These are phyloP conservation scores for Latheticus oryzae DNA, from an alignment of 2,888 invertebrate species.

Conservation along the genomic window DNA sequence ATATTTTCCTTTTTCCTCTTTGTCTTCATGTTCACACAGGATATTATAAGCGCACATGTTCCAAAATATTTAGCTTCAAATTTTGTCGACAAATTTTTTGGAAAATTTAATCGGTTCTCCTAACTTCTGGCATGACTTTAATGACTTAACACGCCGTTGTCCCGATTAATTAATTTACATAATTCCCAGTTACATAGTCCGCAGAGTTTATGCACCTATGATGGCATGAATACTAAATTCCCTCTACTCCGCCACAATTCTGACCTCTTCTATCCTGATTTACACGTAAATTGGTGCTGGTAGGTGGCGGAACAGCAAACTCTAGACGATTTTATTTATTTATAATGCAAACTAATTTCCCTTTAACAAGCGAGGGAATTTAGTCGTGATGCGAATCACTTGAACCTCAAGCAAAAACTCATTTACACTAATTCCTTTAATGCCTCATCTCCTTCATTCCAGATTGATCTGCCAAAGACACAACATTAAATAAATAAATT, in stretches of 20 bases:
- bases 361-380: conserved; percentile 12
- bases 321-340: conserved; percentile 26
- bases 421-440: conserved; percentile 25
- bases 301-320: conserved; percentile 14
- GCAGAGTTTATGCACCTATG: conserved; percentile 24
- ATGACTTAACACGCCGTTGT: conserved; percentile 29
- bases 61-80: too few relatives aligned
- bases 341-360: conserved; percentile 28
- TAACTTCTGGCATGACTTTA: conserved; percentile 15
- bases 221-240: conserved; percentile 27
- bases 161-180: conserved; percentile 37
- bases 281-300: conserved; percentile 23
- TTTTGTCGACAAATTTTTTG: too few relatives aligned
- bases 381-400: conserved; percentile 14
- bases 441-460: conserved; percentile 12
- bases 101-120: neutral
- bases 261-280: conserved; percentile 22
- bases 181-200: conserved; percentile 34
- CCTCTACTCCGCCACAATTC: neutral
- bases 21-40: conserved; percentile 25
- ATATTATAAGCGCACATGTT: too few relatives aligned
- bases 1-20: conserved; percentile 50
- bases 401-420: conserved; percentile 20
- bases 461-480: conserved; percentile 1
- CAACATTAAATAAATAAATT: conserved; percentile 17